phyloP scores from a whole-genome alignment of 2,888 invertebrate genomes.

The Fragum sueziense region DNA sequence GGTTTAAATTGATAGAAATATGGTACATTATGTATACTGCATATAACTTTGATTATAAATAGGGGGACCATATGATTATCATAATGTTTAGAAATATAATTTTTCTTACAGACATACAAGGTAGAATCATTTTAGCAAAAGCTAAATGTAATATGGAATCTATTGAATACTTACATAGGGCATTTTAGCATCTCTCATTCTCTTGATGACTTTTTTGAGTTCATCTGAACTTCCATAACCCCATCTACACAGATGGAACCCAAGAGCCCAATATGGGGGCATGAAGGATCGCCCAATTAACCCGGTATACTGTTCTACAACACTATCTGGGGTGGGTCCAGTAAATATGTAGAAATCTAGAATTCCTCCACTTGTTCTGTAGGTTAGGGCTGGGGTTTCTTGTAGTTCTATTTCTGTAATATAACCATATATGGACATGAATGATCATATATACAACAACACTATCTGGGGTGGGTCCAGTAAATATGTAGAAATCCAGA shows the following conservation, averaged over 20 bases:
- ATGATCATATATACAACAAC: no score
- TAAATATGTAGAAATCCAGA: no score
- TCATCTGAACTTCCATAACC: constrained; percentile 68
- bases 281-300: constrained; percentile 74
- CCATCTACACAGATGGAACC: constrained; percentile 91
- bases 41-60: no score
- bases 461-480: no score
- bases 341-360: constrained; percentile 90
- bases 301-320: constrained; percentile 80
- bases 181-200: constrained; percentile 67
- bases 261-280: constrained; percentile 88
- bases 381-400: constrained; percentile 89
- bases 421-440: no score
- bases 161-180: constrained; percentile 66
- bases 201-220: constrained; percentile 66
- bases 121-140: no score
- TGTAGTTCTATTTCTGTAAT: constrained; percentile 14
- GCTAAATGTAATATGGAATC: no score
- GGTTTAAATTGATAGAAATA: no score
- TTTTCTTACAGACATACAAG: no score
- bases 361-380: constrained; percentile 90
- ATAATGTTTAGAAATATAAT: no score
- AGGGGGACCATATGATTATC: no score
- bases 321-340: constrained; percentile 87
- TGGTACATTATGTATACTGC: no score